phyloP scores from a whole-genome alignment of 2,888 invertebrate genomes.

The Cheilosia variabilis region DNA sequence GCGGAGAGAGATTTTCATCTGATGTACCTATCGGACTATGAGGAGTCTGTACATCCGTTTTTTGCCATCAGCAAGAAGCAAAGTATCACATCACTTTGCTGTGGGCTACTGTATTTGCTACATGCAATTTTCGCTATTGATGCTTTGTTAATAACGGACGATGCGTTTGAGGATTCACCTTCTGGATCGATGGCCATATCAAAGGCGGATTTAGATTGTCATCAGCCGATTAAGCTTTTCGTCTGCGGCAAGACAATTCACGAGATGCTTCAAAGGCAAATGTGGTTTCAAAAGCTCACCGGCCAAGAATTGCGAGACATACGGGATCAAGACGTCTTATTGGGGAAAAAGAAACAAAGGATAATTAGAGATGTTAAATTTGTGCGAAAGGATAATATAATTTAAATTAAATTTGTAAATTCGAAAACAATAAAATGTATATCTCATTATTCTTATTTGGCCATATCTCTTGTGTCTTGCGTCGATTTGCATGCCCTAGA shows the following conservation, averaged over 20 bases:
- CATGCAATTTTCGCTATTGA: conserved; percentile 79
- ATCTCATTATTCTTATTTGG: no score
- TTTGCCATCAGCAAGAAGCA: conserved; percentile 78
- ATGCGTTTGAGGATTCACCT: conserved; percentile 29
- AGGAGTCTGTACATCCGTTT: conserved; percentile 77
- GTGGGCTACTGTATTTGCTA: conserved; percentile 77
- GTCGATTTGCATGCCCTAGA: no score
- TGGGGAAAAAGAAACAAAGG: background rate
- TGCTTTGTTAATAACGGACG: conserved; percentile 58
- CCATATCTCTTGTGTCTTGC: no score
- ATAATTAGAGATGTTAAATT: conserved; percentile 21
- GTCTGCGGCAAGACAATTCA: conserved; percentile 74
- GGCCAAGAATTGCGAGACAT: conserved; percentile 29
- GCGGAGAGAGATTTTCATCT: conserved; percentile 79
- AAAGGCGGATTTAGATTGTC: conserved; percentile 22
- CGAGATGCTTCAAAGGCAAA: conserved; percentile 59
- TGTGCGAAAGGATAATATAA: conserved; percentile 17
- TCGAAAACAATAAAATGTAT: no score
- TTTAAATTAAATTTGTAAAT: background rate
- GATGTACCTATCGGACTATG: conserved; percentile 76
- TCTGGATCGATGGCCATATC: conserved; percentile 12
- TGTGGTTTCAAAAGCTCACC: conserved; percentile 73
- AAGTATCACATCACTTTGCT: conserved; percentile 77
- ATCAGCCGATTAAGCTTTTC: conserved; percentile 73
- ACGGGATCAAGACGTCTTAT: conserved; percentile 2